Conservation (phyloP, 2,113 vertebrate species). For the Antigone vipio region DNA sequence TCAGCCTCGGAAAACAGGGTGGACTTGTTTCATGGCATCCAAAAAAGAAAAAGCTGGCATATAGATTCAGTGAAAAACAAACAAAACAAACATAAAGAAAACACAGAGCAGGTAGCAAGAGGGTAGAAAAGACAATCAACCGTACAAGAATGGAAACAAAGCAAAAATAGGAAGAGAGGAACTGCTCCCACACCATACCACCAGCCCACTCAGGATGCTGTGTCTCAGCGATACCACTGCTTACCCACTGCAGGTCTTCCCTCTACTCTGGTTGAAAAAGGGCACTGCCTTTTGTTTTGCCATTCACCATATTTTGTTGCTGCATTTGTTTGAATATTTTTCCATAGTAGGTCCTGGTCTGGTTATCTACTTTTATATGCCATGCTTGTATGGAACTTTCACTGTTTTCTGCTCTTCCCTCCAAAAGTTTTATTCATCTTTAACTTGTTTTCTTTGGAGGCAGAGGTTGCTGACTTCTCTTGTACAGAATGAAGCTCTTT, state of each 20-base stretch:
- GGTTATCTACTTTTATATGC: not conserved
- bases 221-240: accelerated
- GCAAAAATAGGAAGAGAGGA: not conserved
- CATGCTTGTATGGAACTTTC: not conserved
- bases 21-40: not conserved
- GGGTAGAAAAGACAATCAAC: not conserved
- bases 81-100: not conserved
- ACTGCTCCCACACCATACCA: not conserved
- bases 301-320: not conserved
- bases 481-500: not conserved
- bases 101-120: not conserved
- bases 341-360: not conserved
- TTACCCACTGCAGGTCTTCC: not conserved
- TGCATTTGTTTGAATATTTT: not conserved
- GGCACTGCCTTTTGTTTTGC: not conserved
- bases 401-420: not conserved
- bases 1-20: not conserved
- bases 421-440: not conserved
- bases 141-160: not conserved
- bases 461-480: not conserved
- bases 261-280: not conserved
- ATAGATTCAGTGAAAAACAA: not conserved
- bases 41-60: not conserved
- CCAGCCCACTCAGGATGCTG: not conserved
- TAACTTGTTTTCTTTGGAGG: not conserved